Percentiles rank a stretch among this genome's conserved stretches.
Evolutionary conservation across 2,888 invertebrate genomes (phyloP).

Genomic region (Ophion costatus): DNA sequence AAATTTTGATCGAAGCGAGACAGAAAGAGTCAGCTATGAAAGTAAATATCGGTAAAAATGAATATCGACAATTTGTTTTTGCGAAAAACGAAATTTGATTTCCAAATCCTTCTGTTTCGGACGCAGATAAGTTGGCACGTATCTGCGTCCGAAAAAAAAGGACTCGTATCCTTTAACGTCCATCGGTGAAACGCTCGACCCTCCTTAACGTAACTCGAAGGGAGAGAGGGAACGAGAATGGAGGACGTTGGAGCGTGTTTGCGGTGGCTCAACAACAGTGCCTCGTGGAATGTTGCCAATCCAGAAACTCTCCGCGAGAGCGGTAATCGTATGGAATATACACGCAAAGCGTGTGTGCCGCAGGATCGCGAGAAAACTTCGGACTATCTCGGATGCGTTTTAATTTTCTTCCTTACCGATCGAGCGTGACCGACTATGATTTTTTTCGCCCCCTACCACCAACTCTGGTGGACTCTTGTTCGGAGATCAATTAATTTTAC

Average conservation of each 20-base stretch:
- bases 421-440: background rate
- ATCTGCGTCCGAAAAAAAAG: background rate
- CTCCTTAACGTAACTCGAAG: background rate
- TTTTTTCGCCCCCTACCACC: background rate
- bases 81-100: no score
- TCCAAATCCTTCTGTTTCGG: no score
- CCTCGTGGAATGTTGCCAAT: conserved; percentile 62
- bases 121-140: no score
- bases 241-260: conserved; percentile 19
- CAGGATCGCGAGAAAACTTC: background rate
- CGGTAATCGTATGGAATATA: background rate
- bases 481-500: background rate
- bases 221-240: conserved; percentile 6
- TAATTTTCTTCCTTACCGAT: background rate
- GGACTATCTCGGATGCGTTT: background rate
- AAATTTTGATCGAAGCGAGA: no score
- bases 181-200: background rate
- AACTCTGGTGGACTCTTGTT: background rate
- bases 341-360: conserved; percentile 5
- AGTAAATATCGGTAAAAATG: no score
- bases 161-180: background rate
- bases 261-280: conserved; percentile 29
- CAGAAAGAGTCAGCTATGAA: no score
- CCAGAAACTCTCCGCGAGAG: conserved; percentile 46
- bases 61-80: no score